Evolutionary conservation across 2,113 vertebrate species (phyloP).

Genomic region (Dasypus novemcinctus): DNA sequence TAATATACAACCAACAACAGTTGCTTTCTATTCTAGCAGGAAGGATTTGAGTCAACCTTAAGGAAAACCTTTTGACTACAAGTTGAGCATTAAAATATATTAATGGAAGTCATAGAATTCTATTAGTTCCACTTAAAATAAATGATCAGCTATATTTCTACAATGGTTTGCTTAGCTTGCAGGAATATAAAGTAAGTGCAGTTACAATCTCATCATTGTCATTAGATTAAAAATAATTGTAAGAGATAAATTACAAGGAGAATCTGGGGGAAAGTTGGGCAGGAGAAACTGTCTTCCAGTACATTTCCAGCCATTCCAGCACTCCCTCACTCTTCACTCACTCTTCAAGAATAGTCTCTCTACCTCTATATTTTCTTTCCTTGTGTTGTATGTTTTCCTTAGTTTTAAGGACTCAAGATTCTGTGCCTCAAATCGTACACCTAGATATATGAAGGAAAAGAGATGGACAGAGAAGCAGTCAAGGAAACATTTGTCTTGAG

Average conservation of each 20-base stretch:
- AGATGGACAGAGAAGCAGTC: background rate
- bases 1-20: background rate
- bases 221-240: background rate
- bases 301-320: background rate
- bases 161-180: background rate
- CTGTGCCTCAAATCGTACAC: background rate
- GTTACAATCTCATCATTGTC: background rate
- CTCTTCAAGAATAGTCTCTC: background rate
- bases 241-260: background rate
- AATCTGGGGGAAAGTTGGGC: background rate
- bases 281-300: background rate
- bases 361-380: background rate
- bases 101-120: background rate
- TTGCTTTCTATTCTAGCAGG: background rate
- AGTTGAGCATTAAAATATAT: background rate
- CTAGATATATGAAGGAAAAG: background rate
- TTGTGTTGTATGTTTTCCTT: background rate
- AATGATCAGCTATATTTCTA: background rate
- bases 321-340: background rate
- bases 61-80: background rate
- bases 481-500: background rate
- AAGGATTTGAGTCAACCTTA: conserved; percentile 9
- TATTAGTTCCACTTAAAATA: background rate
- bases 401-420: background rate
- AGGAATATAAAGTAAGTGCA: background rate